Base-by-base conservation (phyloP, 2,888 invertebrate species). In the Chloroclysta siterata region DNA sequence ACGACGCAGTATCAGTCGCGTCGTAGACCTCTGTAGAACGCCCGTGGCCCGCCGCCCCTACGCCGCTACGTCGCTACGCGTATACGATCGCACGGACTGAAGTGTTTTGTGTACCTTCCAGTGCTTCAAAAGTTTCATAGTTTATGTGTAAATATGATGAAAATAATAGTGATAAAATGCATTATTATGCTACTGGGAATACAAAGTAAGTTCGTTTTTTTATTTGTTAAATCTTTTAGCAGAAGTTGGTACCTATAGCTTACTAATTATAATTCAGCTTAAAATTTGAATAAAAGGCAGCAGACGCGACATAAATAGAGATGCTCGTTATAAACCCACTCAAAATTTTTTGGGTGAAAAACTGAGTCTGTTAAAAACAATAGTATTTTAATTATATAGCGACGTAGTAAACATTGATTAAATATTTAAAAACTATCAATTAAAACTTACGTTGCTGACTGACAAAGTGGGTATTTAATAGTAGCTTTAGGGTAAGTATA, bases 171-270 rank as follows among this genome's bases (percentile, higher is more conserved):
- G 65, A 59, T 77, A 53, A 75, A 74, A 75, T 78, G 77, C 68
- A 73, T 72, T 52, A 72, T 82, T 68, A 74, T 81, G 63, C 69
- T 83, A 69, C 68, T 81, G 63, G 74, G 74, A 70, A 72, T 76
- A 58, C 77, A 80, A 75, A 80, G 83, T 83, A 76, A 77, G 83
- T 72, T 62, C 48, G 48, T 28, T 65, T 56, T 63, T 47, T 58
- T 59, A 53, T 59, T 54, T 41, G 0, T 15, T 14, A 14, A 13
- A 39, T 39, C 3, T 11, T 39, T 11, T 39, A 39, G 36, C 36
- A 8, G 4, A 10, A 39, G 22, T 22, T 22, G 22, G 22, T 22
- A 22, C 22, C 22, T 2, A 2, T 22, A 22, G 1, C 3, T 22
- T 2, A 22, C 22, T 22, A 22, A 2, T 22, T 22, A 22, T 22